Conservation (phyloP, 1,140 invertebrate species). For the Pollicipes pollicipes region DNA sequence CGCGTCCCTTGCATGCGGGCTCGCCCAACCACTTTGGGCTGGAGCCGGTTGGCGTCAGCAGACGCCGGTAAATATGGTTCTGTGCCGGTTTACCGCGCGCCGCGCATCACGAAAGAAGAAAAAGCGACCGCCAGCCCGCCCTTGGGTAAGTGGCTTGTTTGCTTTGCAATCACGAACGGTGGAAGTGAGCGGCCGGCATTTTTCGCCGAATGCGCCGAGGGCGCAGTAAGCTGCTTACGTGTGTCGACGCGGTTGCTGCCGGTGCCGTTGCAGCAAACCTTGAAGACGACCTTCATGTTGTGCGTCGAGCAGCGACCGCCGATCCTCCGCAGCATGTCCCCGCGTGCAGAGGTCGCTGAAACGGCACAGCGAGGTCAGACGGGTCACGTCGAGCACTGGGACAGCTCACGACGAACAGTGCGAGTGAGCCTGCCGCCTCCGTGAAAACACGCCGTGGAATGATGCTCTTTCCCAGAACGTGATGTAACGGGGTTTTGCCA, state of each 20-base stretch:
- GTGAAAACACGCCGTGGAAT: no score
- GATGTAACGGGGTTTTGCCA: no score
- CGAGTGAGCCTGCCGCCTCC: no score
- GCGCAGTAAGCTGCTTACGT: background rate
- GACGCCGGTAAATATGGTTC: background rate
- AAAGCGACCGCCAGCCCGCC: no score
- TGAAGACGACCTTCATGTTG: constrained; percentile 92
- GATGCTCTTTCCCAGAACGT: no score
- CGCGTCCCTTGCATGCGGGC: background rate
- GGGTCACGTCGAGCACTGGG: background rate
- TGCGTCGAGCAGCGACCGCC: constrained; percentile 74
- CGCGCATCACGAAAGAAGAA: background rate
- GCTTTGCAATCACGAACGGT: no score
- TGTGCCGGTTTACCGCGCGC: background rate
- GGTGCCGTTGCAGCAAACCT: constrained; percentile 35
- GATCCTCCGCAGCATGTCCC: constrained; percentile 72
- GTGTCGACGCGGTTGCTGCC: background rate
- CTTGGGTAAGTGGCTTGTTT: no score
- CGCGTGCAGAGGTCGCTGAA: constrained; percentile 65
- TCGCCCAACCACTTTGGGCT: no score
- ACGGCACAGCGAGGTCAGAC: constrained; percentile 15
- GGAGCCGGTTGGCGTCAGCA: no score
- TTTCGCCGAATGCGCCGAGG: no score
- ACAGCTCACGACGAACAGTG: background rate
- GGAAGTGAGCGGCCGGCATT: no score